Percentiles rank a stretch among this genome's conserved stretches.
Conservation (phyloP, 2,797 vertebrate genomes). For the Champsocephalus esox region DNA sequence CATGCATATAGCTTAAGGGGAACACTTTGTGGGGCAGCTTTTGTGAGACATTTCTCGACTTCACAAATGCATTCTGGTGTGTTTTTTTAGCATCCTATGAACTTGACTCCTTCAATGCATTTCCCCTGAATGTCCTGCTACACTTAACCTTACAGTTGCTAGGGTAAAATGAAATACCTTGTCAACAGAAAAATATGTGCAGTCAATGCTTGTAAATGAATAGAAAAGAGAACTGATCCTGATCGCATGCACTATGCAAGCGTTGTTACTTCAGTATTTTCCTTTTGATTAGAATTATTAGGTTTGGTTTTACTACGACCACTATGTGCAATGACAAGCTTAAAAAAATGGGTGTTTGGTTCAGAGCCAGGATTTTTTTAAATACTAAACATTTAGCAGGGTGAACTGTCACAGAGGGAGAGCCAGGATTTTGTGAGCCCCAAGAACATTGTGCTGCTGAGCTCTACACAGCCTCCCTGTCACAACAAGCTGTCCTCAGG, state of each 20-base stretch:
- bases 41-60: slow-evolving; percentile 51
- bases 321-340: too few species aligned
- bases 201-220: background rate
- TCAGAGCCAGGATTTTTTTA: background rate
- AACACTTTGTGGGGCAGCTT: slow-evolving; percentile 21
- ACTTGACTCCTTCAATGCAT: slow-evolving; percentile 48
- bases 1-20: background rate
- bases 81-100: slow-evolving; percentile 59
- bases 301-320: background rate
- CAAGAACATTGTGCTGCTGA: slow-evolving; percentile 18
- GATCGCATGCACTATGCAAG: background rate
- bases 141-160: slow-evolving; percentile 68
- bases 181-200: slow-evolving; percentile 13
- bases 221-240: background rate
- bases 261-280: background rate
- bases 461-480: slow-evolving; percentile 10
- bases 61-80: slow-evolving; percentile 37
- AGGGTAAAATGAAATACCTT: slow-evolving; percentile 22
- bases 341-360: background rate
- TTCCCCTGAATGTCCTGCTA: slow-evolving; percentile 59
- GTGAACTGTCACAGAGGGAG: background rate
- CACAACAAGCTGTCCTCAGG: slow-evolving; percentile 38
- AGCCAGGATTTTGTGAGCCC: background rate
- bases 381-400: background rate
- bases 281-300: slow-evolving; percentile 15